phyloP scores from a whole-genome alignment of 2,888 invertebrate genomes.

The Tenthredo mesomela region DNA sequence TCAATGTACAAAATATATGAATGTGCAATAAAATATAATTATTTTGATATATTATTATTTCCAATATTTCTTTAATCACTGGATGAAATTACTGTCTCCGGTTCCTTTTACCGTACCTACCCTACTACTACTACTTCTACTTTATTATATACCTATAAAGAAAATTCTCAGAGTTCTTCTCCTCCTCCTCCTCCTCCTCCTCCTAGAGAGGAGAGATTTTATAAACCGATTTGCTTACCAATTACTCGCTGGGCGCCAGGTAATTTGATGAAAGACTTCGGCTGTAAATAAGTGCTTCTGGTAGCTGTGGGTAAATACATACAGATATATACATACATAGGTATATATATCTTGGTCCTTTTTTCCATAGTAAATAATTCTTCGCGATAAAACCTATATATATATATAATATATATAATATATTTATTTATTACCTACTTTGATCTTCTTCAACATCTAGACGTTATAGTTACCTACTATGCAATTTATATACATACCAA shows the following conservation, averaged over 20 bases:
- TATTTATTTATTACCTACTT: neutral
- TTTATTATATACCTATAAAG: neutral
- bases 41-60: neutral
- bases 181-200: too few species aligned
- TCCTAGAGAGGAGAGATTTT: constrained; percentile 27
- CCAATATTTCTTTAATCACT: neutral
- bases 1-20: too few species aligned
- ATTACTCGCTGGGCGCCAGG: constrained; percentile 43
- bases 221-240: constrained; percentile 51
- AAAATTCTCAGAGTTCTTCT: neutral
- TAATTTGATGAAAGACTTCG: constrained; percentile 49
- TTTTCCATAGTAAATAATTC: neutral
- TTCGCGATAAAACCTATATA: neutral
- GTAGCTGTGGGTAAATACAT: constrained; percentile 21
- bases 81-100: constrained; percentile 3
- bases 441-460: neutral
- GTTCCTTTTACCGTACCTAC: neutral
- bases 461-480: neutral
- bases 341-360: neutral
- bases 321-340: neutral
- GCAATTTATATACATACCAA: neutral
- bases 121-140: too few species aligned
- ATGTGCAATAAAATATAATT: neutral
- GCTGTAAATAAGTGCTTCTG: constrained; percentile 46
- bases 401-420: too few species aligned